Conservation (phyloP, 2,113 vertebrate genomes). For the Chaenocephalus aceratus region DNA sequence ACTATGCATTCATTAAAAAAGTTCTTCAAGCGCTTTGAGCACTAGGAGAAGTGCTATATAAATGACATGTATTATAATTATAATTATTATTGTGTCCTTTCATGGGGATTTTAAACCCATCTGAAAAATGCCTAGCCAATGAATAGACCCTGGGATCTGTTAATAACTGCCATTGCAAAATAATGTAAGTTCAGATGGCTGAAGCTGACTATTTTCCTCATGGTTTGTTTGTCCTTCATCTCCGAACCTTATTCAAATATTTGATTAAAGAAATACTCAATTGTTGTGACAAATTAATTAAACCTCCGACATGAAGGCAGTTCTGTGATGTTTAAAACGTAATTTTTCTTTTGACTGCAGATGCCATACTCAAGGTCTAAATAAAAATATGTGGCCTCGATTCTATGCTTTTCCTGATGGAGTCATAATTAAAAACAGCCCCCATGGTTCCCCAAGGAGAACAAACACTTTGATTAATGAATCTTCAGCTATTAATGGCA, state of each 20-base stretch:
- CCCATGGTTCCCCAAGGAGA: constrained; percentile 58
- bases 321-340: not conserved
- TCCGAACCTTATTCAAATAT: not conserved
- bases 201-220: not conserved
- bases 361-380: constrained; percentile 16
- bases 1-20: not conserved
- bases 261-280: not conserved
- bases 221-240: not conserved
- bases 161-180: not conserved
- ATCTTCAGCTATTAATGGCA: constrained; percentile 51
- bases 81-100: not conserved
- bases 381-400: constrained; percentile 40
- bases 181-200: not conserved
- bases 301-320: not conserved
- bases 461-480: constrained; percentile 74
- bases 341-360: not conserved
- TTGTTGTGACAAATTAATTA: not conserved
- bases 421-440: constrained; percentile 70
- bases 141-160: not conserved
- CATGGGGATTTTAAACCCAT: not conserved
- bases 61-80: no score
- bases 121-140: not conserved
- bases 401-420: constrained; percentile 32
- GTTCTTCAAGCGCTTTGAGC: no score
- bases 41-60: no score